phyloP scores from a whole-genome alignment of 30 jellyfish, hydroid and myxozoan genomes.

The Hydractinia symbiolongicarpus region DNA sequence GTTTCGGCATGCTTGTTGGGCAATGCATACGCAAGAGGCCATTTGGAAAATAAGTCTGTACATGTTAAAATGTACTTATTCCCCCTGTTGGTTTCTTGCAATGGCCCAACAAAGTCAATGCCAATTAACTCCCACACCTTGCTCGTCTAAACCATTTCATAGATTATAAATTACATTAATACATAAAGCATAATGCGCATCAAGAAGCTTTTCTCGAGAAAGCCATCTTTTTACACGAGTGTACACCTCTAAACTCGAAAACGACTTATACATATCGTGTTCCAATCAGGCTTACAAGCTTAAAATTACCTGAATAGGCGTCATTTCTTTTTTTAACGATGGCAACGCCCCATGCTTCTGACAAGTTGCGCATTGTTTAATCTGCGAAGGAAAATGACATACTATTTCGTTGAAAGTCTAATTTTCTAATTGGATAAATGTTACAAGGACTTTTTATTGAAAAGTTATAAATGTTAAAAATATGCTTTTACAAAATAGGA shows the following conservation, averaged over 20 bases:
- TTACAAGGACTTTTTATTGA: too few species aligned
- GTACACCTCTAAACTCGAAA: too few species aligned
- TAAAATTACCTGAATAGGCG: neutral
- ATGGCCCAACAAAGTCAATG: conserved; percentile 2
- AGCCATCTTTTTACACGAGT: too few species aligned
- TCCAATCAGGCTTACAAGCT: too few species aligned
- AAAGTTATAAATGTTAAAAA: too few species aligned
- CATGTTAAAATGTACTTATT: neutral
- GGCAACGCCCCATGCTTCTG: neutral
- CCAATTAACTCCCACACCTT: neutral
- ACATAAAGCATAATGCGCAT: too few species aligned
- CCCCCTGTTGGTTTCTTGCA: neutral
- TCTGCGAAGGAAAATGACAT: neutral
- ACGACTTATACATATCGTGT: too few species aligned
- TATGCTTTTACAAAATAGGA: too few species aligned
- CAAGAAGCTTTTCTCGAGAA: too few species aligned
- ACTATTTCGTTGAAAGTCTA: too few species aligned
- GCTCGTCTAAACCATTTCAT: neutral
- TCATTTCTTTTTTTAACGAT: neutral
- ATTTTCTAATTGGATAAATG: too few species aligned
- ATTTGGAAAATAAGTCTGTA: neutral
- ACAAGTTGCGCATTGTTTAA: neutral
- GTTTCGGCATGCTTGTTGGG: neutral
- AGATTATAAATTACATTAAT: too few species aligned
- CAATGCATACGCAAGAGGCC: neutral